A percentile compares a stretch with the other conserved stretches of the same genome.
Conservation (phyloP, 1,140 invertebrate species). For the Manduca sexta region DNA sequence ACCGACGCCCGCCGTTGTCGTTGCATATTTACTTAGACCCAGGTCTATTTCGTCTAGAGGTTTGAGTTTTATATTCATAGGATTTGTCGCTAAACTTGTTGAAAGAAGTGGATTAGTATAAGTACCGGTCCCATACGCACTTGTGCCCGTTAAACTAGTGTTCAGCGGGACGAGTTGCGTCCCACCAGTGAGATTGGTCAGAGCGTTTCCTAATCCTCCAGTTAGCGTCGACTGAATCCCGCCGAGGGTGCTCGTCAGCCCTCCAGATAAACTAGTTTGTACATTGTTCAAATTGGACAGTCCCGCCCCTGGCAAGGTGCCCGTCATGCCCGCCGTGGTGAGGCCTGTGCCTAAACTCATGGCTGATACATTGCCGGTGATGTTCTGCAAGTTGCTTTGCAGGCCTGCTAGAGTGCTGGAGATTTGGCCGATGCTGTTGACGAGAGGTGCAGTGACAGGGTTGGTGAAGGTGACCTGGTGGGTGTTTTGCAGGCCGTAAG, state of each 20-base stretch:
- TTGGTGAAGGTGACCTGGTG: constrained; percentile 75
- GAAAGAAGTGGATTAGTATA: constrained; percentile 77
- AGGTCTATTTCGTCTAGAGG: constrained; percentile 80
- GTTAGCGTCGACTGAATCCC: constrained; percentile 59
- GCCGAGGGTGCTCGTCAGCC: constrained; percentile 52
- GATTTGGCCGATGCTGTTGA: constrained; percentile 69
- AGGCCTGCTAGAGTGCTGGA: constrained; percentile 67
- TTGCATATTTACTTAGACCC: constrained; percentile 73
- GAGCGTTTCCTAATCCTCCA: constrained; percentile 56
- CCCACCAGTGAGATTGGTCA: constrained; percentile 61
- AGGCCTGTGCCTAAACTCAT: constrained; percentile 55
- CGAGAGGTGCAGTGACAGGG: constrained; percentile 65
- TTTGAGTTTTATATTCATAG: constrained; percentile 79
- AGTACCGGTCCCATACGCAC: constrained; percentile 65
- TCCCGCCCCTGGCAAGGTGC: constrained; percentile 50
- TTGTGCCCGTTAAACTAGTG: constrained; percentile 64
- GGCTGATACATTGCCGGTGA: constrained; percentile 60
- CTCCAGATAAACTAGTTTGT: constrained; percentile 57
- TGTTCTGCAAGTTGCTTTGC: constrained; percentile 65
- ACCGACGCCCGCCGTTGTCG: constrained; percentile 59
- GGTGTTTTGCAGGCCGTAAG: constrained; percentile 68
- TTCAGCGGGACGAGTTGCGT: constrained; percentile 67
- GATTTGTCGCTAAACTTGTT: constrained; percentile 58
- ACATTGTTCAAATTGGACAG: constrained; percentile 63
- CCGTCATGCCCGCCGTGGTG: constrained; percentile 44